Evolutionary conservation across 2,888 invertebrate species (phyloP).

Genomic region (Abscondita cerata): DNA sequence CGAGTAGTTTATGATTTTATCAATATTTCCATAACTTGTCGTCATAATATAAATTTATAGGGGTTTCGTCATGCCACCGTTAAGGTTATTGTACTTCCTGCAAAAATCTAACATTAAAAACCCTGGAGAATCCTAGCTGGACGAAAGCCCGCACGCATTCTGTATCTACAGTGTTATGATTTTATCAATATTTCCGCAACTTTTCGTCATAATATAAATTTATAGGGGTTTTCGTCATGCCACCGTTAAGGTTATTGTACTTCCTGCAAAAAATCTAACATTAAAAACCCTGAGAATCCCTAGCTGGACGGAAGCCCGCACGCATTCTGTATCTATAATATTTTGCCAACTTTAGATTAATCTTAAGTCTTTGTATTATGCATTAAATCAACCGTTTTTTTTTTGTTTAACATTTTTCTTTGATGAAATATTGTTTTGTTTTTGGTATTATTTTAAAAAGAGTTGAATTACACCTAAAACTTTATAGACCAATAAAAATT

Average conservation of each 20-base stretch:
- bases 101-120: conserved; percentile 8
- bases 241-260: conserved; percentile 5
- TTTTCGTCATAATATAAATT: conserved; percentile 20
- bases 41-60: conserved; percentile 19
- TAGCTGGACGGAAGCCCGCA: conserved; percentile 14
- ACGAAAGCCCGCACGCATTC: conserved; percentile 18
- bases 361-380: conserved; percentile 44
- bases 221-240: conserved; percentile 15
- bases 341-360: conserved; percentile 49
- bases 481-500: no score
- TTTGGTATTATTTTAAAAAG: no score
- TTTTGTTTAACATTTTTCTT: no score
- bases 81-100: background rate
- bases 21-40: conserved; percentile 28
- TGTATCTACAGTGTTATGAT: conserved; percentile 40
- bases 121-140: conserved; percentile 10
- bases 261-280: background rate
- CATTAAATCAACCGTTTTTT: no score
- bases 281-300: conserved; percentile 12
- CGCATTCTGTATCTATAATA: conserved; percentile 37
- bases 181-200: conserved; percentile 27
- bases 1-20: conserved; percentile 15
- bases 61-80: conserved; percentile 10
- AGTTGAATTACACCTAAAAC: no score
- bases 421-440: no score